A percentile compares a stretch with the other conserved stretches of the same genome.
Conservation (phyloP, 1,140 invertebrate genomes). For the Phortica variegata region DNA sequence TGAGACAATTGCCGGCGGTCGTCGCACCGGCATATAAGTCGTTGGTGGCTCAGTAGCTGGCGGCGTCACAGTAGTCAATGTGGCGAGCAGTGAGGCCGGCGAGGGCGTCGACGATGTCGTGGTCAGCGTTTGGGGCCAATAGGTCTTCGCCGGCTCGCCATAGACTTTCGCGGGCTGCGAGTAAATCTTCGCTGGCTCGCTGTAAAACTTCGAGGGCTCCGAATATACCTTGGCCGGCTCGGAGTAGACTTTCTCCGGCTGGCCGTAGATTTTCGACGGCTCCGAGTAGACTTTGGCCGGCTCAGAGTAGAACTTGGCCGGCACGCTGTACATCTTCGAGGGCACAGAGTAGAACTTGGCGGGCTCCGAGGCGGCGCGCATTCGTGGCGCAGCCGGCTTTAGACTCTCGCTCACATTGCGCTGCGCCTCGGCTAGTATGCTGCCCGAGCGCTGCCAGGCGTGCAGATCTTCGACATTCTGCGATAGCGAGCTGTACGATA, state of each 20-base stretch:
- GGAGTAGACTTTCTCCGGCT: constrained; percentile 66
- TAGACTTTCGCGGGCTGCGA: constrained; percentile 60
- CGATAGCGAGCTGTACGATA: constrained; percentile 60
- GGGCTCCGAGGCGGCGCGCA: constrained; percentile 43
- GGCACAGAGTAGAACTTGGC: constrained; percentile 59
- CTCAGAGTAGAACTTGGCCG: constrained; percentile 64
- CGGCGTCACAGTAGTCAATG: constrained; percentile 4
- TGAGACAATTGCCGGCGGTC: constrained; percentile 56
- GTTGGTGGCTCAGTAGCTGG: constrained; percentile 31
- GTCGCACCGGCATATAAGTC: constrained; percentile 42
- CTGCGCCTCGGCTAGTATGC: constrained; percentile 49
- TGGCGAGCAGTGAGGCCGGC: constrained; percentile 2
- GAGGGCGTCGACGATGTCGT: constrained; percentile 4
- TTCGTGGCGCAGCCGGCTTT: constrained; percentile 22
- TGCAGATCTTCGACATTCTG: constrained; percentile 56
- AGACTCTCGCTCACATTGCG: constrained; percentile 50
- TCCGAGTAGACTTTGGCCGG: constrained; percentile 66
- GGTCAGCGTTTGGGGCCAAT: constrained; percentile 50
- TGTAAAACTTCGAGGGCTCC: constrained; percentile 59
- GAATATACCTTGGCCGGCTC: constrained; percentile 67
- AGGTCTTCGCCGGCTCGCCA: constrained; percentile 59
- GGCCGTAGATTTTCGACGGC: constrained; percentile 66
- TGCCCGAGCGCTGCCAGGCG: constrained; percentile 37
- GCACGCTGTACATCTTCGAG: constrained; percentile 61
- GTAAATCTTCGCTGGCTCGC: constrained; percentile 62